Evolutionary conservation across 2,888 invertebrate species (phyloP), one percentile per base, ranked within the genome.

Genomic region (Synanthedon andrenaeformis): DNA sequence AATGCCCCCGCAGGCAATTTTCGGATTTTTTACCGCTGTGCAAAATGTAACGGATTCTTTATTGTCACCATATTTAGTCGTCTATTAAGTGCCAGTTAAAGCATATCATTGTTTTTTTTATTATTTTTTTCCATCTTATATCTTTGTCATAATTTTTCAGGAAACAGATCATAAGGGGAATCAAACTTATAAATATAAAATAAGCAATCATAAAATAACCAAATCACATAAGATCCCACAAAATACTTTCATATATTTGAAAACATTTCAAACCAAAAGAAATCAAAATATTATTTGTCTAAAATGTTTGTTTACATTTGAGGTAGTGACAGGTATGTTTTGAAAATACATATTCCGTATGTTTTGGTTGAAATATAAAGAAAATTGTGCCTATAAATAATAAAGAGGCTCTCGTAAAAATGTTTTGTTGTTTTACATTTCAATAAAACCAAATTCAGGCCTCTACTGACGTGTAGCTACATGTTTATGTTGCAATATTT

Each of bases 1-100:
- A 75, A 79, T 72, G 67, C 67, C 67, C 66, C 65, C 62, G 61
- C 64, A 64, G 66, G 71, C 75, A 67, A 74, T 77, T 75, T 67
- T 62, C 65, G 57, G 68, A 68, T 67, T 74, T 72, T 68, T 67
- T 67, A 67, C 69, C 64, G 65, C 61, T 62, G 61, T 59, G 64
- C 59, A 60, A 72, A 71, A 69, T 67, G 69, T 72, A 69, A 70
- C 64, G 68, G 62, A 64, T 71, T 74, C 71, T 74, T 71, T 72
- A 69, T 66, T 64, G 62, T 68, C 64, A 63, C 50, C 50, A 6
- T 17, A 49, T 52, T 35, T 35, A 35, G 49, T 54, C 63, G 58
- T 58, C 61, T 55, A 56, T 58, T 66, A 64, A 65, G 66, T 61
- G 58, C 56, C 28, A 28, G 6, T 28, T 35, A 35, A 35, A 35